Conservation (phyloP, 2,113 vertebrate genomes). For the Lycaon pictus region DNA sequence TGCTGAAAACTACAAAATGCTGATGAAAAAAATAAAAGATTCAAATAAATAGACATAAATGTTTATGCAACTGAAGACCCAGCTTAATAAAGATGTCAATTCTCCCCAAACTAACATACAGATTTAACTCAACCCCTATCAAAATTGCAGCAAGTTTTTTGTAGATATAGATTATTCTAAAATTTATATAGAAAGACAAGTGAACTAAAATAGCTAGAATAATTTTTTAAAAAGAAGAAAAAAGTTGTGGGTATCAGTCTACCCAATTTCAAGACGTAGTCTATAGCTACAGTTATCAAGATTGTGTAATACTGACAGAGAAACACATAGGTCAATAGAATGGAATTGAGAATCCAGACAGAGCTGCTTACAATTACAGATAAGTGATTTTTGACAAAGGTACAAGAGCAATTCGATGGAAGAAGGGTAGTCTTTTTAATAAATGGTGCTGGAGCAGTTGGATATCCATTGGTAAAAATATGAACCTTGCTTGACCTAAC, state of each 20-base stretch:
- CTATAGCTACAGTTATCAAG: not conserved
- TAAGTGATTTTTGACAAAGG: not conserved
- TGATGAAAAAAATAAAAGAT: not conserved
- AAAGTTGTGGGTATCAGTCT: not conserved
- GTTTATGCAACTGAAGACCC: not conserved
- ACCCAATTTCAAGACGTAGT: not conserved
- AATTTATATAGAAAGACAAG: not conserved
- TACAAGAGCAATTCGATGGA: not conserved
- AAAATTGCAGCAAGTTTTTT: constrained; percentile 11
- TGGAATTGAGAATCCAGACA: not conserved
- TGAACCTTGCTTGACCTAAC: not conserved
- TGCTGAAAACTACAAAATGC: not conserved
- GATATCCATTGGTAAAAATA: not conserved
- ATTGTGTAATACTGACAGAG: not conserved
- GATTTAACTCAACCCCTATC: not conserved
- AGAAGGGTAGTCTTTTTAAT: not conserved
- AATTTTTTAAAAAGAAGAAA: constrained; percentile 38
- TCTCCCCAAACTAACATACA: not conserved
- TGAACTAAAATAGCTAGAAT: not conserved
- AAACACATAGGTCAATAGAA: not conserved
- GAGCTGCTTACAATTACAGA: no score
- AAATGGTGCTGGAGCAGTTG: not conserved
- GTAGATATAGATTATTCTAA: not conserved
- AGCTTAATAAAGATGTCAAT: not conserved
- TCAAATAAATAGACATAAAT: not conserved